These are phyloP conservation scores for Menidia menidia DNA, from an alignment of 2,797 vertebrate genomes.

Conservation along the genomic window DNA sequence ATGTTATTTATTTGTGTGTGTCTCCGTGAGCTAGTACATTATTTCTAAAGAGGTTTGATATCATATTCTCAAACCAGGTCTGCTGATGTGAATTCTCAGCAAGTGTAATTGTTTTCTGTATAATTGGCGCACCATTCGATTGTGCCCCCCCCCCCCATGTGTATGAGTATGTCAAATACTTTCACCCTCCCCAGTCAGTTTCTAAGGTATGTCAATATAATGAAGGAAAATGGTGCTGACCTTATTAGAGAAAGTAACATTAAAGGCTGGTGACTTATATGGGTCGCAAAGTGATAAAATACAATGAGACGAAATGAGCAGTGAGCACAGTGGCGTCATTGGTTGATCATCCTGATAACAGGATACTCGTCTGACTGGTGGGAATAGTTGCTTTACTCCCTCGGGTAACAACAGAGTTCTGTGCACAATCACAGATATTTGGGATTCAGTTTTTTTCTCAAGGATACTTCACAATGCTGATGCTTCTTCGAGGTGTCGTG, in stretches of 20 bases:
- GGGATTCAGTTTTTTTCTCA: slow-evolving; percentile 19
- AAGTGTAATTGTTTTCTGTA: not conserved
- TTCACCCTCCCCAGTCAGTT: no score
- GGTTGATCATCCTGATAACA: not conserved
- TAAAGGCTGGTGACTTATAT: not conserved
- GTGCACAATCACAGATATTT: slow-evolving; percentile 8
- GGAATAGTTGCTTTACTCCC: slow-evolving; percentile 15
- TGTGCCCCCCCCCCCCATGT: no score
- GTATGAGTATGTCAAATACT: no score
- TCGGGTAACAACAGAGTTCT: slow-evolving; percentile 13
- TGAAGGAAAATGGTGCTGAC: not conserved
- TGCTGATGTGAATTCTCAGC: not conserved
- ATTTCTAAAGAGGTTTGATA: no score
- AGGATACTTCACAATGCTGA: slow-evolving; percentile 26
- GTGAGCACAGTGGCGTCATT: not conserved
- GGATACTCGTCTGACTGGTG: slow-evolving; percentile 5
- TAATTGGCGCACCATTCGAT: no score
- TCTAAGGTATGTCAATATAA: no score
- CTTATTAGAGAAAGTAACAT: not conserved
- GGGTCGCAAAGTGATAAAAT: not conserved
- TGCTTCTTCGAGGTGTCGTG: slow-evolving; percentile 20
- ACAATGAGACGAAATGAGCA: not conserved
- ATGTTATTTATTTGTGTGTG: not conserved
- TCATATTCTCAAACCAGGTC: not conserved
- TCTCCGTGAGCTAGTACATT: not conserved